Evolutionary conservation across 2,797 vertebrate genomes (phyloP).

Genomic region (Anolis apletophallus): DNA sequence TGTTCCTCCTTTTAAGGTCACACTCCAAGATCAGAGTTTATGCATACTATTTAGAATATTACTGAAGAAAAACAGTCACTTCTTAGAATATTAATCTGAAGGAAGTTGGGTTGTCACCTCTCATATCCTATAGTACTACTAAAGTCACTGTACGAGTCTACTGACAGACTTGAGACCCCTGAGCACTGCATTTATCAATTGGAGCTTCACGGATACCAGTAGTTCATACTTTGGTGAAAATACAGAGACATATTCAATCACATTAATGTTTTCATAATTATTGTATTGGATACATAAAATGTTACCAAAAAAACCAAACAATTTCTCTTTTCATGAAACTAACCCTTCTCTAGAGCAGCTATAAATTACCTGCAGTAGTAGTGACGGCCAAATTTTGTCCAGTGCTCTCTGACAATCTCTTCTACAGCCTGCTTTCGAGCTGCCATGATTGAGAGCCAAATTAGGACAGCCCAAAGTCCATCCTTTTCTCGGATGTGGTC

Average conservation of each 20-base stretch:
- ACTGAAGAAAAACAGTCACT: neutral
- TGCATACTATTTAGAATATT: neutral
- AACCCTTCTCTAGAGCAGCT: neutral
- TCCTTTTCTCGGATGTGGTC: slow-evolving; percentile 98
- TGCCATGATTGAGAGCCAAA: slow-evolving; percentile 95
- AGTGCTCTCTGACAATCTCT: slow-evolving; percentile 93
- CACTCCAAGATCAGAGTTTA: neutral
- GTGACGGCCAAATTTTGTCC: slow-evolving; percentile 95
- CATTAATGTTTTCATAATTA: neutral
- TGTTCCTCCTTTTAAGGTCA: neutral
- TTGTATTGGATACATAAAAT: neutral
- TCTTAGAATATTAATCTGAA: neutral
- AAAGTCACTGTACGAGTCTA: neutral
- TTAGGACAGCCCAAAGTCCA: slow-evolving; percentile 94
- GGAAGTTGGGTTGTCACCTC: neutral
- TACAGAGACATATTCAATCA: neutral
- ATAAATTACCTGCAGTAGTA: slow-evolving; percentile 93
- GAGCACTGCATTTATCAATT: neutral
- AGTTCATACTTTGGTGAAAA: neutral
- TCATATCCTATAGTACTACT: neutral
- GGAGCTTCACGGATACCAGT: neutral
- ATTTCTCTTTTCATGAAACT: neutral
- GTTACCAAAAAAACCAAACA: neutral
- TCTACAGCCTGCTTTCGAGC: slow-evolving; percentile 92
- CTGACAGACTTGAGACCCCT: neutral